phyloP scores from a whole-genome alignment of 2,888 invertebrate genomes.

The Nephrocerus scutellatus region DNA sequence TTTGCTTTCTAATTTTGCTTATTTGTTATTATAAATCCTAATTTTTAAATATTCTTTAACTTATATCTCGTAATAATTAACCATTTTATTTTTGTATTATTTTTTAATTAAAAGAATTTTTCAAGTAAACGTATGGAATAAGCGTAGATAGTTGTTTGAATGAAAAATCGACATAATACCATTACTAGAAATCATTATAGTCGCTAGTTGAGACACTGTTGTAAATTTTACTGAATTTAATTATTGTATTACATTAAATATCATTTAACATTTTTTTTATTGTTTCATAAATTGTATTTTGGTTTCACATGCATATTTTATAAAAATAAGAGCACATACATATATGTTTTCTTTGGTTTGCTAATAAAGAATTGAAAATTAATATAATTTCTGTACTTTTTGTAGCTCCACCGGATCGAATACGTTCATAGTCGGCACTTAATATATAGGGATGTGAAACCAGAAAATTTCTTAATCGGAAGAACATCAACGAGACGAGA shows the following conservation, averaged over 20 bases:
- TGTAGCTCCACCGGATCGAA: constrained; percentile 96
- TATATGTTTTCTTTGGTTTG: constrained; percentile 1
- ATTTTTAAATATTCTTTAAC: too few species aligned
- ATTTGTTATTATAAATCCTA: too few species aligned
- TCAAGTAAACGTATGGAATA: too few species aligned
- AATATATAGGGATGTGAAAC: constrained; percentile 99
- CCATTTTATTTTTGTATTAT: too few species aligned
- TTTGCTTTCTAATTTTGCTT: too few species aligned
- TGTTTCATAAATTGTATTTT: constrained; percentile 2
- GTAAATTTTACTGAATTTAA: constrained; percentile 15
- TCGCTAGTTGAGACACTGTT: constrained; percentile 45
- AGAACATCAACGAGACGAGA: constrained; percentile 95
- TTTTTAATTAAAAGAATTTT: too few species aligned
- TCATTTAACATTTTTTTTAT: constrained; percentile 9
- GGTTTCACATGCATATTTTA: constrained; percentile 2
- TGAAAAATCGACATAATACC: too few species aligned
- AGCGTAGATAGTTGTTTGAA: too few species aligned
- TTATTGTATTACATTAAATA: constrained; percentile 14
- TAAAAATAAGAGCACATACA: constrained; percentile 1
- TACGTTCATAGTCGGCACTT: constrained; percentile 98
- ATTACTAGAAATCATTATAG: too few species aligned
- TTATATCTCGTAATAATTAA: too few species aligned
- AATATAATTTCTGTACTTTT: not conserved
- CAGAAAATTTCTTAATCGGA: constrained; percentile 99
- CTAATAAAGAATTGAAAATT: constrained; percentile 4